Percentiles rank a stretch among this genome's conserved stretches.
phyloP scores from a whole-genome alignment of 2,888 invertebrate species.

The Sericinus montela region DNA sequence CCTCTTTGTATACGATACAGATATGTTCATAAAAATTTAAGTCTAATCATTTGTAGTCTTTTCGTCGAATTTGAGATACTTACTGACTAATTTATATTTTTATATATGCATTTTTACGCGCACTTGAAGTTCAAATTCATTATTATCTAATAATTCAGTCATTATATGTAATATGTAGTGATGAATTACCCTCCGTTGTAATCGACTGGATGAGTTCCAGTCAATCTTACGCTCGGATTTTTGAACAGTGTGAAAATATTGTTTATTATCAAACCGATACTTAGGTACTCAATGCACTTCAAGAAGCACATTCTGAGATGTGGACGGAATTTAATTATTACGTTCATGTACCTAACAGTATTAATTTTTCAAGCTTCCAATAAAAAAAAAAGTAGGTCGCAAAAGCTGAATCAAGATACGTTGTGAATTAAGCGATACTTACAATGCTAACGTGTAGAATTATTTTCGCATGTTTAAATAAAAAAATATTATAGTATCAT shows the following conservation, averaged over 20 bases:
- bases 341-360: slow-evolving; percentile 27
- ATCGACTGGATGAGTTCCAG: slow-evolving; percentile 57
- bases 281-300: slow-evolving; percentile 26
- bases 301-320: slow-evolving; percentile 63
- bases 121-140: slow-evolving; percentile 28
- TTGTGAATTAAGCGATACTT: no score
- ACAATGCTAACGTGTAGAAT: no score
- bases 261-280: slow-evolving; percentile 24
- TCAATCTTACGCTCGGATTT: slow-evolving; percentile 29
- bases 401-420: not conserved
- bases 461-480: no score
- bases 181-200: slow-evolving; percentile 62
- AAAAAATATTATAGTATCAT: no score
- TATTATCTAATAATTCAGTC: slow-evolving; percentile 74
- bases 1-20: slow-evolving; percentile 67
- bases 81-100: slow-evolving; percentile 67
- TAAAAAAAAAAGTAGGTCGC: not conserved
- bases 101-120: slow-evolving; percentile 46
- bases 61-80: slow-evolving; percentile 77
- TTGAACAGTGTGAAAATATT: slow-evolving; percentile 58
- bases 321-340: slow-evolving; percentile 69
- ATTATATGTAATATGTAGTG: slow-evolving; percentile 60
- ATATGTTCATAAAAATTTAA: slow-evolving; percentile 76
- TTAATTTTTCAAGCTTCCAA: not conserved
- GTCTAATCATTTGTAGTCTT: slow-evolving; percentile 75